Evolutionary conservation across 2,113 vertebrate species (phyloP).

Genomic region (Azemiops feae): DNA sequence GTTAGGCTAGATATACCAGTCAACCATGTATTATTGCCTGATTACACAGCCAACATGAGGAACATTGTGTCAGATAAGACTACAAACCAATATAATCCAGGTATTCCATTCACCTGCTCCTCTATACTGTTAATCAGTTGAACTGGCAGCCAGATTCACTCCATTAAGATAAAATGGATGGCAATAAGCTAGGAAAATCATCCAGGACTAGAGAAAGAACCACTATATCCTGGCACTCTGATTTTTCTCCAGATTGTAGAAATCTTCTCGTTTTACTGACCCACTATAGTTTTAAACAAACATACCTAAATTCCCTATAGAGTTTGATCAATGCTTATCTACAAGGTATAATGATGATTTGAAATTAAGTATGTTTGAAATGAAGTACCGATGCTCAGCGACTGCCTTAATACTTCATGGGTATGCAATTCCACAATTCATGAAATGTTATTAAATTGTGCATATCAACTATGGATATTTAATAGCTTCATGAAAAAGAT

Average conservation of each 20-base stretch:
- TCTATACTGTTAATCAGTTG: neutral
- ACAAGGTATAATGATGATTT: neutral
- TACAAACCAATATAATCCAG: neutral
- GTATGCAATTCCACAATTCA: conserved; percentile 29
- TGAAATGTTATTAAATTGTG: conserved; percentile 24
- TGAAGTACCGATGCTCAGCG: neutral
- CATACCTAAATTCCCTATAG: neutral
- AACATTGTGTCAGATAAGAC: neutral
- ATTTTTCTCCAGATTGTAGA: neutral
- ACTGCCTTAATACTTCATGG: conserved; percentile 29
- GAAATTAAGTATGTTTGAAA: neutral
- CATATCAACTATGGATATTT: neutral
- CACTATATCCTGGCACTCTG: neutral
- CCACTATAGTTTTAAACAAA: neutral
- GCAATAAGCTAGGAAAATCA: neutral
- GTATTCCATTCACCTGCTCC: neutral
- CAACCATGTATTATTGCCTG: neutral
- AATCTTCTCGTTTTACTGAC: neutral
- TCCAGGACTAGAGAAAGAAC: neutral
- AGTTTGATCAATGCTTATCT: neutral
- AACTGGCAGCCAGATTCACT: neutral
- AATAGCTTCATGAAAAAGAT: neutral
- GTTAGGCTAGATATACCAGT: neutral
- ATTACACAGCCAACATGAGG: neutral
- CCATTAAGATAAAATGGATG: neutral